Evolutionary conservation across 64 coral and sea anemone species (phyloP), one percentile per base, ranked within the genome.

Genomic region (Pocillopora verrucosa): DNA sequence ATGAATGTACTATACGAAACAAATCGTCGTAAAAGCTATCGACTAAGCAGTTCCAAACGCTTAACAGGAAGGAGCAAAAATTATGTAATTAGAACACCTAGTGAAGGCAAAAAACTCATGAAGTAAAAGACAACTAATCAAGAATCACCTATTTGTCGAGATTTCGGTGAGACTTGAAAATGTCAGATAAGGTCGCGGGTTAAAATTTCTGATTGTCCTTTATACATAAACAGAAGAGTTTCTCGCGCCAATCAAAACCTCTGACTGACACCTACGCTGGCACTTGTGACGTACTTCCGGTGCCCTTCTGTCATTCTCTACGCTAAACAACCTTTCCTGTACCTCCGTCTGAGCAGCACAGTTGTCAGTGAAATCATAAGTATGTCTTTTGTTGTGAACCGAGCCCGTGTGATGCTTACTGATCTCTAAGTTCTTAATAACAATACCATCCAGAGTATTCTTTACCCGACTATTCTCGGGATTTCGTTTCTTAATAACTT

Each of bases 371-470:
- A 85, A 85, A 26, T 85, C 64, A 72, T 72, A 85, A 11, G 64
- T 85, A 9, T 85, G 82, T 24, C 82, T 85, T 41, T 85, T 85
- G 22, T 70, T 85, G 9, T 34, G 64, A 58, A 85, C 64, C 45
- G 64, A 20, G 15, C 51, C 65, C 17, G 13, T 30, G 20, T 72
- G 7, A 72, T 38, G 19, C 25, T 63, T 22, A 14, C 57, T 25
- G 36, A 57, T 30, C 12, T 30, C 38, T 72, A 37, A 37, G 36
- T 72, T 56, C 82, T 15, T 72, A 69, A 4, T 20, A 62, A 64
- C 61, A 24, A 20, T 67, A 67, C 34, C 61, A 83, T 83, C 56
- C 14, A 6, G 61, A 85, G 20, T 56, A 57, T 16, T 70, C 16
- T 41, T 85, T 70, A 56, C 5, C 22, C 19, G 45, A 45, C 5